Conservation (phyloP, 1,140 invertebrate species). For the Mactra quadrangularis region DNA sequence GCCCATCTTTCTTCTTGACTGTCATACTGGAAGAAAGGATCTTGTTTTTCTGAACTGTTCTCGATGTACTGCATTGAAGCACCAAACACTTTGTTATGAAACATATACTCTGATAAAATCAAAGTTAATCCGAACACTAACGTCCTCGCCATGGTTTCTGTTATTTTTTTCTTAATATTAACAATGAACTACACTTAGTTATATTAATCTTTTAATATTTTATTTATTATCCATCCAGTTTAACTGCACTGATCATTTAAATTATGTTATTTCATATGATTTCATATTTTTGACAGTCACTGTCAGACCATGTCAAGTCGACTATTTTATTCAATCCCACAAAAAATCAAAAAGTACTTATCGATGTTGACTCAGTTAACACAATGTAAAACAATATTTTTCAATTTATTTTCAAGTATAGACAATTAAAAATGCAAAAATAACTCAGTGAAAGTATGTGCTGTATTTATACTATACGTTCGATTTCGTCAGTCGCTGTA, state of each 20-base stretch:
- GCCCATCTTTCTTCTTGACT: constrained; percentile 69
- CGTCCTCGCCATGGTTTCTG: constrained; percentile 12
- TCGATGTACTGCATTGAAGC: constrained; percentile 58
- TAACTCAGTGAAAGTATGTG: constrained; percentile 12
- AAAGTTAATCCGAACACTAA: constrained; percentile 30
- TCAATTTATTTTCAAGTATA: constrained; percentile 20
- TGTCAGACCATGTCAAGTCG: too few species aligned
- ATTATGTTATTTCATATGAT: not conserved
- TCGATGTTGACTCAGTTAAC: too few species aligned
- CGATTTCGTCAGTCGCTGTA: too few species aligned
- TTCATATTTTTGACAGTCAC: too few species aligned
- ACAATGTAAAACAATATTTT: constrained; percentile 15
- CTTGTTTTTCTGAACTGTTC: constrained; percentile 51
- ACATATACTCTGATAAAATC: constrained; percentile 3
- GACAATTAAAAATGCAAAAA: not conserved
- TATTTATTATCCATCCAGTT: not conserved
- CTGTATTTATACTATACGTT: too few species aligned
- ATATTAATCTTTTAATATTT: not conserved
- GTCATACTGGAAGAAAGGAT: constrained; percentile 12
- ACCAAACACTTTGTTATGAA: constrained; percentile 1
- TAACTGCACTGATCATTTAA: not conserved
- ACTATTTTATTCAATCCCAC: too few species aligned
- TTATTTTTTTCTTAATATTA: constrained; percentile 11
- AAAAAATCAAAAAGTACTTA: too few species aligned
- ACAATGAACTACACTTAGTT: not conserved